Percentiles rank a stretch among this genome's conserved stretches.
Evolutionary conservation across 1,140 invertebrate genomes (phyloP).

Genomic region (Lucilia cuprina): DNA sequence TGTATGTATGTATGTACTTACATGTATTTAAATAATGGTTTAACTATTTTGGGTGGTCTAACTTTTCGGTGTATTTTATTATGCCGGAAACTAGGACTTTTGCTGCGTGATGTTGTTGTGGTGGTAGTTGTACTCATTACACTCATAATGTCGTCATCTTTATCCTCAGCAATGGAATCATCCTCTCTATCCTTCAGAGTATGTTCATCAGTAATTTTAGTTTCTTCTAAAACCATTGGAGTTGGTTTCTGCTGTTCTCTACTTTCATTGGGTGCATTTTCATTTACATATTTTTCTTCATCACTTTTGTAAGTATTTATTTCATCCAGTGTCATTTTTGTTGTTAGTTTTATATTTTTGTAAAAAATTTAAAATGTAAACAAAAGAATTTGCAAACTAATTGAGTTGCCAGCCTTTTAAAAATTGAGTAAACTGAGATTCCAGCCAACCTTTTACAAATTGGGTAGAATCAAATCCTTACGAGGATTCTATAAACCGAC

Average conservation of each 20-base stretch:
- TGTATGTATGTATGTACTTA: too few species aligned
- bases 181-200: neutral
- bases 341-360: neutral
- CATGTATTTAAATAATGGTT: conserved; percentile 81
- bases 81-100: conserved; percentile 73
- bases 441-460: too few species aligned
- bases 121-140: conserved; percentile 85
- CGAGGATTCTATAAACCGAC: too few species aligned
- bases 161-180: conserved; percentile 19
- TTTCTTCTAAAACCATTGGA: neutral
- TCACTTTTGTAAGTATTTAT: neutral
- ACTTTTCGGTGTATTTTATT: conserved; percentile 72
- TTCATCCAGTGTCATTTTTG: neutral
- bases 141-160: conserved; percentile 84
- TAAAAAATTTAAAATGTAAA: neutral
- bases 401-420: neutral
- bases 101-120: conserved; percentile 85
- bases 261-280: conserved; percentile 9
- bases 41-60: conserved; percentile 70
- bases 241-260: conserved; percentile 4
- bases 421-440: too few species aligned
- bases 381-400: neutral
- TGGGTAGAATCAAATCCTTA: too few species aligned
- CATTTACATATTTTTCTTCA: neutral
- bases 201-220: neutral